Conservation (phyloP, 2,888 invertebrate genomes). For the Shargacucullia verbasci region DNA sequence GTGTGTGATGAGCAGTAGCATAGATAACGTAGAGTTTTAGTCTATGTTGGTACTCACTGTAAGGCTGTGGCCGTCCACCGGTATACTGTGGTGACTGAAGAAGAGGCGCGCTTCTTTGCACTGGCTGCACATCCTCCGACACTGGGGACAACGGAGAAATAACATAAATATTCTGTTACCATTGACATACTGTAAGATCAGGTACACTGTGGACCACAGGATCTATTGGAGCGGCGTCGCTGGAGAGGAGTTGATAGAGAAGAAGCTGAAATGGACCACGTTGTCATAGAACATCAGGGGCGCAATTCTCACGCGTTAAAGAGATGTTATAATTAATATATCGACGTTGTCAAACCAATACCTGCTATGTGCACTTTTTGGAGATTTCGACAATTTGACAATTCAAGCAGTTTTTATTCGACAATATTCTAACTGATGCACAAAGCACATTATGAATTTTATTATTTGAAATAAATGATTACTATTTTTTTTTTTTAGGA, state of each 20-base stretch:
- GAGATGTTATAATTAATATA: no score
- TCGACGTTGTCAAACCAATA: no score
- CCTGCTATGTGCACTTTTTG: no score
- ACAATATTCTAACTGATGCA: no score
- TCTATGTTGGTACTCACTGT: conserved; percentile 91
- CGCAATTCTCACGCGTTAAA: no score
- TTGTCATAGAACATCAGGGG: no score
- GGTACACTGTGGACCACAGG: conserved; percentile 28
- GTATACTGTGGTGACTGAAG: conserved; percentile 96
- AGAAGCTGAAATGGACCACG: no score
- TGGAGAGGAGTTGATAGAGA: neutral
- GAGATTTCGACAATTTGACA: no score
- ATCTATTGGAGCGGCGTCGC: conserved; percentile 8
- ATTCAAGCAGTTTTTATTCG: no score
- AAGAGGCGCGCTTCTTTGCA: conserved; percentile 93
- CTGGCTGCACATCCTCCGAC: conserved; percentile 80
- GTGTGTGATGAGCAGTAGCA: neutral
- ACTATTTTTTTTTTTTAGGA: no score
- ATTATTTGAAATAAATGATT: no score
- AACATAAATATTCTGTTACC: conserved; percentile 43
- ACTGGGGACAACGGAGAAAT: conserved; percentile 73
- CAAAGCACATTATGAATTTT: no score
- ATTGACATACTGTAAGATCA: conserved; percentile 27
- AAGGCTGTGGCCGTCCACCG: conserved; percentile 95
- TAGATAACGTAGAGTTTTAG: neutral